Conservation (phyloP, 2,797 vertebrate genomes). For the Artibeus lituratus region DNA sequence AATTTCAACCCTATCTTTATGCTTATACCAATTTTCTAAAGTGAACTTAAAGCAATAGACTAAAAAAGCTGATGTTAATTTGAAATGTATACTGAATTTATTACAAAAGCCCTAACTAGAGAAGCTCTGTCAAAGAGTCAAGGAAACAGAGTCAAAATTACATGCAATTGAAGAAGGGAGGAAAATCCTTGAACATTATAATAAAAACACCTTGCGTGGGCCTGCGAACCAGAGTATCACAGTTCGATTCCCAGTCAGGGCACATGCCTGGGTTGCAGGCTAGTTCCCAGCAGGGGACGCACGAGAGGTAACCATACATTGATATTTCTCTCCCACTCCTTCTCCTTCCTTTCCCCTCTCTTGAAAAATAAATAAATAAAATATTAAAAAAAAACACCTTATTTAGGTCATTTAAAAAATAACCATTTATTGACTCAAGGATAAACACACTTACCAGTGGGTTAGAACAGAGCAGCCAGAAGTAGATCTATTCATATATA, state of each 20-base stretch:
- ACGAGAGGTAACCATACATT: no score
- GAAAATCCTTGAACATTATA: background rate
- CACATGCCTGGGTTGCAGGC: no score
- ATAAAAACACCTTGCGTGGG: background rate
- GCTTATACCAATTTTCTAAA: slow-evolving; percentile 1
- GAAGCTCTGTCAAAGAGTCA: background rate
- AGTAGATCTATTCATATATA: background rate
- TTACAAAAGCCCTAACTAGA: background rate
- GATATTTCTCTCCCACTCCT: no score
- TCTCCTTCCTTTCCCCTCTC: no score
- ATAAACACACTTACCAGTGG: background rate
- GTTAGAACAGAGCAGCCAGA: background rate
- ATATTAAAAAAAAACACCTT: no score
- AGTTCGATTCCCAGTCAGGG: no score
- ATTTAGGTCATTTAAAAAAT: slow-evolving; percentile 10
- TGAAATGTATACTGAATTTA: slow-evolving; percentile 12
- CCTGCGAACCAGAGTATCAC: no score
- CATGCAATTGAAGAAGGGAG: background rate
- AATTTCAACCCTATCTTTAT: slow-evolving; percentile 24
- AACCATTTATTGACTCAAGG: background rate
- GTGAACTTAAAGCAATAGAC: background rate
- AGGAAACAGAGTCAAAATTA: background rate
- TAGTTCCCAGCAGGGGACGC: no score
- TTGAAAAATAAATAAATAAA: no score
- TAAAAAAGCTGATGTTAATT: slow-evolving; percentile 24